Percentiles rank a stretch among this genome's conserved stretches.
These are phyloP conservation scores for Theretra japonica DNA, from an alignment of 2,888 invertebrate species.

Conservation along the genomic window DNA sequence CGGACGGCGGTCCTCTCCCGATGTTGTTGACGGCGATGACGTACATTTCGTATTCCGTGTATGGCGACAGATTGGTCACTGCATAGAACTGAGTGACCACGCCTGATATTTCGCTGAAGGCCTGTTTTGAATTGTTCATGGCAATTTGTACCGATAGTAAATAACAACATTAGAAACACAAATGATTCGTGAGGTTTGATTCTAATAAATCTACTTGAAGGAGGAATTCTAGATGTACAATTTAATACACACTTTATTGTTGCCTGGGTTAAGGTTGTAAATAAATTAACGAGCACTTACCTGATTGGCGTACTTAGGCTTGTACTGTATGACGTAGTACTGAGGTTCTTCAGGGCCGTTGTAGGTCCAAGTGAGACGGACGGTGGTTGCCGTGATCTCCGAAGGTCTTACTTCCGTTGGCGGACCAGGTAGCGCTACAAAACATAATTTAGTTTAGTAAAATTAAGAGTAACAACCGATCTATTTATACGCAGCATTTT, in stretches of 20 bases:
- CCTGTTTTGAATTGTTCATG: slow-evolving; percentile 77
- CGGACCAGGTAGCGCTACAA: slow-evolving; percentile 93
- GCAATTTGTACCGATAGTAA: background rate
- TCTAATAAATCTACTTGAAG: background rate
- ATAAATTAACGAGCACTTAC: slow-evolving; percentile 54
- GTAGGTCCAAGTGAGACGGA: slow-evolving; percentile 96
- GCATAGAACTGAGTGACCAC: slow-evolving; percentile 97
- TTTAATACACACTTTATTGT: background rate
- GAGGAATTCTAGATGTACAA: background rate
- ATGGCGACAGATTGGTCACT: slow-evolving; percentile 94
- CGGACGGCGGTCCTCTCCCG: slow-evolving; percentile 95
- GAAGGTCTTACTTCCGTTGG: slow-evolving; percentile 95
- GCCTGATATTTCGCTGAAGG: slow-evolving; percentile 96
- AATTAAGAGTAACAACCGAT: background rate
- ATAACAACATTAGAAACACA: background rate
- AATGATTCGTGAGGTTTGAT: background rate
- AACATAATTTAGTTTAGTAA: background rate
- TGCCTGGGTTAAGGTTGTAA: background rate
- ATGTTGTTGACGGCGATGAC: slow-evolving; percentile 98
- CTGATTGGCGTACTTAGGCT: slow-evolving; percentile 95
- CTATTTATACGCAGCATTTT: background rate
- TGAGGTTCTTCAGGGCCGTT: slow-evolving; percentile 95
- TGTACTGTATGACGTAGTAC: slow-evolving; percentile 98
- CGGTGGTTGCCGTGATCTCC: slow-evolving; percentile 97
- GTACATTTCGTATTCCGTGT: slow-evolving; percentile 98